Percentiles rank a stretch among this genome's conserved stretches.
phyloP scores from a whole-genome alignment of 1,140 invertebrate genomes.

The Myzus persicae region DNA sequence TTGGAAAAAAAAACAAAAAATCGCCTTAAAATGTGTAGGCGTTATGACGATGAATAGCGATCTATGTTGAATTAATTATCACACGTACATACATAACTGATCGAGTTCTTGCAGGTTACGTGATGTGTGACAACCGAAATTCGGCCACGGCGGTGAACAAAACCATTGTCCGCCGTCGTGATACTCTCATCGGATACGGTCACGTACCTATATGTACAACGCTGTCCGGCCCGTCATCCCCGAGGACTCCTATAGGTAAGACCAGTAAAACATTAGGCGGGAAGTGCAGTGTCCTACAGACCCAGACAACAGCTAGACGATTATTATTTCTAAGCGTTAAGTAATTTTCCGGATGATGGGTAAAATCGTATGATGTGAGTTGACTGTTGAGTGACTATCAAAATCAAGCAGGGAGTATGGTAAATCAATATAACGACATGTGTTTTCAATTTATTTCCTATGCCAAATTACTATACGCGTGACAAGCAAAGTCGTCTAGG shows the following conservation, averaged over 20 bases:
- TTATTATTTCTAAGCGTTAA: conserved; percentile 15
- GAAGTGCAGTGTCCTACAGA: not conserved
- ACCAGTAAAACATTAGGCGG: not conserved
- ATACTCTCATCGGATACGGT: conserved; percentile 11
- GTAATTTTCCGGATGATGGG: not conserved
- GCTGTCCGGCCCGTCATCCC: not conserved
- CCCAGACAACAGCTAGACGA: not conserved
- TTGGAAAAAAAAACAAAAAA: not conserved
- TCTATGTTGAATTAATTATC: not conserved
- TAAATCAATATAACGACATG: not conserved
- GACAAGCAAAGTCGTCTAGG: not conserved
- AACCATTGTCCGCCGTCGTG: not conserved
- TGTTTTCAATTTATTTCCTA: not conserved
- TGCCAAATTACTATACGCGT: not conserved
- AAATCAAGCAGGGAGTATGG: not conserved
- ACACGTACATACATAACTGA: not conserved
- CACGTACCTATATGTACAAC: not conserved
- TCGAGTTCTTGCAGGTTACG: not conserved
- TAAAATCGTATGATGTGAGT: not conserved
- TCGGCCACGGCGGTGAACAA: not conserved
- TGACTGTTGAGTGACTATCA: not conserved
- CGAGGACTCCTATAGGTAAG: not conserved
- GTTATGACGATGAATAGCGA: not conserved
- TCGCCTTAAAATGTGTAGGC: not conserved
- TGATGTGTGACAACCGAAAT: conserved; percentile 4